phyloP scores from a whole-genome alignment of 2,888 invertebrate species.

The Ophion ellenae region DNA sequence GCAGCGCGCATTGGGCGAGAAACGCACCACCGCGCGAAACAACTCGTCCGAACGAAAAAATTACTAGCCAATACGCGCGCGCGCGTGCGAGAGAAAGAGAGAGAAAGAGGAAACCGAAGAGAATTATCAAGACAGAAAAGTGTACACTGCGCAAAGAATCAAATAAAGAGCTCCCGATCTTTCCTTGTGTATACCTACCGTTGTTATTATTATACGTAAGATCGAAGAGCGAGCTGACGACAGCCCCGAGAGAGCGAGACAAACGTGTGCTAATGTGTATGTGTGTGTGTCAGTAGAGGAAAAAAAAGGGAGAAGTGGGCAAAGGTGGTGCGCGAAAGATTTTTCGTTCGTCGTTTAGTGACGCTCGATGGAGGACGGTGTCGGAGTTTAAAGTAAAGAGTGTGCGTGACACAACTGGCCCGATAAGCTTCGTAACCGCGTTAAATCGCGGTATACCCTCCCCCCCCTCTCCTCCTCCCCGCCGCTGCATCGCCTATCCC shows the following conservation, averaged over 20 bases:
- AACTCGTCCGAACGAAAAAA: slow-evolving; percentile 38
- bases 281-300: slow-evolving; percentile 17
- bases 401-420: slow-evolving; percentile 34
- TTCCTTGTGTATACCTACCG: slow-evolving; percentile 7
- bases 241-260: slow-evolving; percentile 53
- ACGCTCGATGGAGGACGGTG: slow-evolving; percentile 51
- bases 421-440: slow-evolving; percentile 49
- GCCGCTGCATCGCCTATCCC: slow-evolving; percentile 29
- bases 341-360: slow-evolving; percentile 47
- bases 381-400: slow-evolving; percentile 52
- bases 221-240: slow-evolving; percentile 51
- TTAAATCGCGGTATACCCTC: slow-evolving; percentile 23
- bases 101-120: slow-evolving; percentile 43
- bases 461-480: slow-evolving; percentile 40
- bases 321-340: slow-evolving; percentile 58
- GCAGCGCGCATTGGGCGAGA: slow-evolving; percentile 10
- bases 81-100: slow-evolving; percentile 1
- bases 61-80: slow-evolving; percentile 15
- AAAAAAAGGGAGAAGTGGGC: slow-evolving; percentile 46
- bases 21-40: slow-evolving; percentile 8
- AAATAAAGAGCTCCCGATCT: slow-evolving; percentile 4
- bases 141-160: slow-evolving; percentile 43
- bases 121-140: slow-evolving; percentile 43
- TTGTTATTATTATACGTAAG: slow-evolving; percentile 37
- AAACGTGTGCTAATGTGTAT: background rate